A percentile compares a stretch with the other conserved stretches of the same genome.
Evolutionary conservation across 2,797 vertebrate species (phyloP).

Genomic region (Uromys caudimaculatus): DNA sequence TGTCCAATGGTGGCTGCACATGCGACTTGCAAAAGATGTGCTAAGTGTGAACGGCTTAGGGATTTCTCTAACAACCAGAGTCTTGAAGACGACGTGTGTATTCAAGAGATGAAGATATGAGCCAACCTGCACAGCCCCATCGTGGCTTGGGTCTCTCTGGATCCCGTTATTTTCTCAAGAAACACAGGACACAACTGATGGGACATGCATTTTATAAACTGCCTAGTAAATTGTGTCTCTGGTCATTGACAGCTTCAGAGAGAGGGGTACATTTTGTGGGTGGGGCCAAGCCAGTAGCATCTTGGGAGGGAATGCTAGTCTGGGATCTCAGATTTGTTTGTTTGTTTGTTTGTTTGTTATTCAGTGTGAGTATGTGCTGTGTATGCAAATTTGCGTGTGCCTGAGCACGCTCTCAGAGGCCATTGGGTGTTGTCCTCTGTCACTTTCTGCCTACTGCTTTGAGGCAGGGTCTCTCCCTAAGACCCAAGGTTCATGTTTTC

Average conservation of each 20-base stretch:
- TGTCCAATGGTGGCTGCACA: not conserved
- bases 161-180: not conserved
- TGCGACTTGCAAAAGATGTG: not conserved
- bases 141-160: not conserved
- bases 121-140: not conserved
- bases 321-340: not conserved
- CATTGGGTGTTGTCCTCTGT: not conserved
- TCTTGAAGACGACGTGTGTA: not conserved
- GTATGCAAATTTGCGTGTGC: not conserved
- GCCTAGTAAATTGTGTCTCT: not conserved
- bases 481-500: not conserved
- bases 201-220: too few species aligned
- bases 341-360: not conserved
- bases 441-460: not conserved
- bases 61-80: not conserved
- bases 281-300: not conserved
- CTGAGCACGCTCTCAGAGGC: not conserved
- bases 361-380: not conserved
- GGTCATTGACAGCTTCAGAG: not conserved
- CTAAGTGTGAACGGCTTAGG: not conserved
- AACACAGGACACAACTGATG: not conserved
- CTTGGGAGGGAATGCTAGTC: not conserved
- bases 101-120: not conserved
- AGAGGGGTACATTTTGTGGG: not conserved
- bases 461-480: not conserved